Percentiles rank a stretch among this genome's conserved stretches.
These are phyloP conservation scores for Timema cristinae DNA, from an alignment of 2,888 invertebrate species.

Conservation along the genomic window DNA sequence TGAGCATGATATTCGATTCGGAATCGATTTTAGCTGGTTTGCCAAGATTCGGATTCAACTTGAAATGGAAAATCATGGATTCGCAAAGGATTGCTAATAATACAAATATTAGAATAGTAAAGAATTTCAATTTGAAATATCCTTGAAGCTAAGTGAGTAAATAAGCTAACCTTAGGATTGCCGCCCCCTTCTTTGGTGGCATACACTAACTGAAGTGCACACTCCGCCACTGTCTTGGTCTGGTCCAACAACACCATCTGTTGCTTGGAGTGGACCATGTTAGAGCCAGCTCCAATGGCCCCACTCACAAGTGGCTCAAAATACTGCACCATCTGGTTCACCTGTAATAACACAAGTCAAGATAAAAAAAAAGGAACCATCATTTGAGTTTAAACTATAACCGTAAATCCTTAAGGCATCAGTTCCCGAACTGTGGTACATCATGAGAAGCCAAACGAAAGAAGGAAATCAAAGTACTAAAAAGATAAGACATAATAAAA, in stretches of 20 bases:
- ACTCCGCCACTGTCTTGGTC: constrained; percentile 91
- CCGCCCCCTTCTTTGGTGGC: constrained; percentile 87
- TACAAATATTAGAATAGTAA: not conserved
- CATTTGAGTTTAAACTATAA: no score
- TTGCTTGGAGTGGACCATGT: constrained; percentile 80
- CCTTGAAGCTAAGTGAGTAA: not conserved
- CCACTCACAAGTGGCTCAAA: constrained; percentile 82
- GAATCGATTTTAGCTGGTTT: no score
- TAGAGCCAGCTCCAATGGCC: constrained; percentile 83
- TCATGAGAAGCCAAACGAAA: no score
- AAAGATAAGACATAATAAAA: no score
- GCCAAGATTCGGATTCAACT: no score
- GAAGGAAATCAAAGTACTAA: no score
- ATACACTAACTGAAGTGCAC: constrained; percentile 79
- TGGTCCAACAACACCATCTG: constrained; percentile 87
- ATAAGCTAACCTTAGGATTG: constrained; percentile 70
- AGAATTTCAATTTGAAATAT: not conserved
- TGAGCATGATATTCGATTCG: no score
- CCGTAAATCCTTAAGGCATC: no score
- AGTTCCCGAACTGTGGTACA: no score
- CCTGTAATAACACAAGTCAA: constrained; percentile 33
- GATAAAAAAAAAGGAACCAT: no score
- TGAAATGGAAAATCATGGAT: no score
- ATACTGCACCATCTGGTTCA: constrained; percentile 58
- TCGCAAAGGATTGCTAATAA: no score